phyloP scores from a whole-genome alignment of 2,797 vertebrate species.

The Amazona finschi region DNA sequence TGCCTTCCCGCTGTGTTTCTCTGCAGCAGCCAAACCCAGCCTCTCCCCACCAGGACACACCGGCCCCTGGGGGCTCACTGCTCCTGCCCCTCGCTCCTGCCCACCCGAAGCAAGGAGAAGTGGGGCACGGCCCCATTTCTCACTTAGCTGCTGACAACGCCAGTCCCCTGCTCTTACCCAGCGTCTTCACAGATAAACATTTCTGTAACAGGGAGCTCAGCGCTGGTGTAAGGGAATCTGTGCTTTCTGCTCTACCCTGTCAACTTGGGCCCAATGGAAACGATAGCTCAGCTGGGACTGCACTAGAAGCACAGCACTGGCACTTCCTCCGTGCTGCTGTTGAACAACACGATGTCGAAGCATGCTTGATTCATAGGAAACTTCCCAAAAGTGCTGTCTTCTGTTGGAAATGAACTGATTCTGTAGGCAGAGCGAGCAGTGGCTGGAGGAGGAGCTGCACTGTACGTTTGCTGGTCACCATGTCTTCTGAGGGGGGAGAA shows the following conservation, averaged over 20 bases:
- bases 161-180: not conserved
- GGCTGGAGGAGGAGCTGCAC: not conserved
- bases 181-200: not conserved
- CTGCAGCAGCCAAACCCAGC: not conserved
- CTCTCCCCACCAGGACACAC: not conserved
- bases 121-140: constrained; percentile 26
- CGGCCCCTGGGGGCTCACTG: not conserved
- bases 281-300: not conserved
- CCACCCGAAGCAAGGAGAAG: not conserved
- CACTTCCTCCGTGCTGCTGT: not conserved
- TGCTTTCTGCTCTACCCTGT: not conserved
- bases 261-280: not conserved
- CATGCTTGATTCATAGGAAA: not conserved
- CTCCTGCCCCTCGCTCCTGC: not conserved
- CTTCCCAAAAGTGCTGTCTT: not conserved
- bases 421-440: not conserved
- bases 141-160: not conserved
- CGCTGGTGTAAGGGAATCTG: not conserved
- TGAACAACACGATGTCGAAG: not conserved
- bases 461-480: not conserved
- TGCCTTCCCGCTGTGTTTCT: not conserved
- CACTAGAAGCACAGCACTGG: not conserved
- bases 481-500: not conserved
- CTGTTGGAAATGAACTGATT: not conserved
- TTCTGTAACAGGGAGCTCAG: fast-evolving